A percentile compares a stretch with the other conserved stretches of the same genome.
Evolutionary conservation across 2,888 invertebrate genomes (phyloP).

Genomic region (Heliconius sara): DNA sequence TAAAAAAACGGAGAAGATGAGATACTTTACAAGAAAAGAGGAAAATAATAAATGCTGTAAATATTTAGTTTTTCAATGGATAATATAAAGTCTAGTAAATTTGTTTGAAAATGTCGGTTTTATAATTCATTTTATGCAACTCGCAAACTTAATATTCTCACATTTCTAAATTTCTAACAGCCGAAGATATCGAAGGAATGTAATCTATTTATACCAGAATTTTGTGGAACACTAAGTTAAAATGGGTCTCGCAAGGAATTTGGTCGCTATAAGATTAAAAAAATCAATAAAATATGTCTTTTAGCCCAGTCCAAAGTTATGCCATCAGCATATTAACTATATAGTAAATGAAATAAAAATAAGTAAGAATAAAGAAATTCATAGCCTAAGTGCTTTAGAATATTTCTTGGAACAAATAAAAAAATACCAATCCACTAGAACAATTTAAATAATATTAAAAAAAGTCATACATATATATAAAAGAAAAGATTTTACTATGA

Average conservation of each 20-base stretch:
- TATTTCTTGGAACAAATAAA: background rate
- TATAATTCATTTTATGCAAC: background rate
- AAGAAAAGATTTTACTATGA: slow-evolving; percentile 2
- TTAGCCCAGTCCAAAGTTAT: background rate
- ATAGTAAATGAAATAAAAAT: too few relatives aligned
- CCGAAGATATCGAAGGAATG: background rate
- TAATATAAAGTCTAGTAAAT: too few relatives aligned
- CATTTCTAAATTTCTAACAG: background rate
- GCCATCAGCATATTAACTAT: too few relatives aligned
- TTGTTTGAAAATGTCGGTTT: background rate
- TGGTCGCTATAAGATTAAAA: background rate
- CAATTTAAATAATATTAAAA: background rate
- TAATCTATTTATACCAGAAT: slow-evolving; percentile 6
- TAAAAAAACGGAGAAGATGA: background rate
- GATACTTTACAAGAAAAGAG: background rate
- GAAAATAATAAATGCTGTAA: too few relatives aligned
- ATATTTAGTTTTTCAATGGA: too few relatives aligned
- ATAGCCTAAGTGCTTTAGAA: too few relatives aligned
- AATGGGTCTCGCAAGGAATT: slow-evolving; percentile 7
- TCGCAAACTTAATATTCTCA: background rate
- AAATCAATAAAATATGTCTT: background rate
- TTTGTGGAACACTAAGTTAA: slow-evolving; percentile 11
- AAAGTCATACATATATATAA: background rate
- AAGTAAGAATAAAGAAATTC: too few relatives aligned
- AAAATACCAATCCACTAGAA: background rate